phyloP scores from a whole-genome alignment of 92 coral and sea anemone species.

The Epizoanthus scotinus region DNA sequence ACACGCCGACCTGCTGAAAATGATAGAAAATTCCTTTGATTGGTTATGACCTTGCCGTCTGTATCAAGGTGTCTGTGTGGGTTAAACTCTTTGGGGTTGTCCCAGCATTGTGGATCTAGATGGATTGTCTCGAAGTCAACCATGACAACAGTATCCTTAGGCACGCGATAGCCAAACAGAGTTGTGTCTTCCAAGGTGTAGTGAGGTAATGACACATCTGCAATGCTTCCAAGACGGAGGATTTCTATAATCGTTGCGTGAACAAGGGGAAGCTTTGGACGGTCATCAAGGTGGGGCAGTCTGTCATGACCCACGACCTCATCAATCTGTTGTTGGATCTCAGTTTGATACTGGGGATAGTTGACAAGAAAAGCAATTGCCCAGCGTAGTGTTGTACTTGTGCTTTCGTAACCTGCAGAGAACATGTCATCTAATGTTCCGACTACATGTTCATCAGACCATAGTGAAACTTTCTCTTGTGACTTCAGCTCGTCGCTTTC shows the following conservation, averaged over 20 bases:
- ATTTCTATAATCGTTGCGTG: slow-evolving; percentile 65
- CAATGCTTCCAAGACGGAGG: slow-evolving; percentile 62
- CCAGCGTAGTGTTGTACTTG: slow-evolving; percentile 66
- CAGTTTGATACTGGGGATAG: slow-evolving; percentile 62
- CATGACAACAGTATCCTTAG: slow-evolving; percentile 56
- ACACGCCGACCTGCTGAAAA: slow-evolving; percentile 73
- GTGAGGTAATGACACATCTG: slow-evolving; percentile 53
- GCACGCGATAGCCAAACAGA: slow-evolving; percentile 55
- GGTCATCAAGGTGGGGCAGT: slow-evolving; percentile 44
- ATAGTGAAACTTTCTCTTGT: slow-evolving; percentile 26
- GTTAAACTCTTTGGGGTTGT: slow-evolving; percentile 53
- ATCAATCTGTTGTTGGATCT: slow-evolving; percentile 64
- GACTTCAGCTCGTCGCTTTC: slow-evolving; percentile 22
- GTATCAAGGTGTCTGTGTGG: slow-evolving; percentile 63
- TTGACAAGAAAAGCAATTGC: slow-evolving; percentile 56
- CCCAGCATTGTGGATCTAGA: slow-evolving; percentile 63
- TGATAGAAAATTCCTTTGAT: slow-evolving; percentile 41
- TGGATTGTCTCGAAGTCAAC: slow-evolving; percentile 60
- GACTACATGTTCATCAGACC: slow-evolving; percentile 53
- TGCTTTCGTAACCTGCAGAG: slow-evolving; percentile 72
- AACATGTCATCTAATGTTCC: slow-evolving; percentile 61
- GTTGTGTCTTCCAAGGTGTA: slow-evolving; percentile 44
- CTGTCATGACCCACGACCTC: slow-evolving; percentile 44
- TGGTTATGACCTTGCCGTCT: slow-evolving; percentile 17
- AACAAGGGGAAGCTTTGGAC: slow-evolving; percentile 49